Conservation (phyloP, 2,888 invertebrate genomes). For the Leptopilina drosophilae region DNA sequence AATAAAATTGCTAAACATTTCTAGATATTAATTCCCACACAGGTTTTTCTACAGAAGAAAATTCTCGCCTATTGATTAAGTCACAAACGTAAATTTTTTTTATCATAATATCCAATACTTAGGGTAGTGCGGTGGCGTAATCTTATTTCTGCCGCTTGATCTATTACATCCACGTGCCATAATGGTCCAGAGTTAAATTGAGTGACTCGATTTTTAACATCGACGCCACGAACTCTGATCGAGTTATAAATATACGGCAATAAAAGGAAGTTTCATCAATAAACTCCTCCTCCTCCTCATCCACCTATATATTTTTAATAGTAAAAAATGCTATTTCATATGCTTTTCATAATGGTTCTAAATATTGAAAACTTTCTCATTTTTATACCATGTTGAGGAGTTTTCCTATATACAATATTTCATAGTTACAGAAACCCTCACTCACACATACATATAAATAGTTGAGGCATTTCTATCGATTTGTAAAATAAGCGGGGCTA, state of each 20-base stretch:
- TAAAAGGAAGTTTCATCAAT: neutral
- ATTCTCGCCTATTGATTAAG: neutral
- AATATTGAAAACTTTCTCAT: neutral
- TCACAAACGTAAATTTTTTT: neutral
- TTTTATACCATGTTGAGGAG: neutral
- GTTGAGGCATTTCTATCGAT: neutral
- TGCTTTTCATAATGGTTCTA: no score
- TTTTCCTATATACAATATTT: neutral
- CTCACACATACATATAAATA: neutral
- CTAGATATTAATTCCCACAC: no score
- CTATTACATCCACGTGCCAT: slow-evolving; percentile 40
- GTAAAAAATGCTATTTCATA: no score
- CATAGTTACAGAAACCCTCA: no score
- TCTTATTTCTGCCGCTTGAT: neutral
- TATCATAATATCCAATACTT: slow-evolving; percentile 39
- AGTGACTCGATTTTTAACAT: neutral
- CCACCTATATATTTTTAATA: no score
- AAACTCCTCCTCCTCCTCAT: neutral
- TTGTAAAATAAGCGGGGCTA: slow-evolving; percentile 31
- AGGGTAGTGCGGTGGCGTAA: neutral
- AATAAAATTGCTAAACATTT: no score
- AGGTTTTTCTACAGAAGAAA: no score
- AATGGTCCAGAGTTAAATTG: neutral
- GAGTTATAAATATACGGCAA: neutral
- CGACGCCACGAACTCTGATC: slow-evolving; percentile 11